These are phyloP conservation scores for Drosophila putrida DNA, from an alignment of 2,888 invertebrate species.

Conservation along the genomic window DNA sequence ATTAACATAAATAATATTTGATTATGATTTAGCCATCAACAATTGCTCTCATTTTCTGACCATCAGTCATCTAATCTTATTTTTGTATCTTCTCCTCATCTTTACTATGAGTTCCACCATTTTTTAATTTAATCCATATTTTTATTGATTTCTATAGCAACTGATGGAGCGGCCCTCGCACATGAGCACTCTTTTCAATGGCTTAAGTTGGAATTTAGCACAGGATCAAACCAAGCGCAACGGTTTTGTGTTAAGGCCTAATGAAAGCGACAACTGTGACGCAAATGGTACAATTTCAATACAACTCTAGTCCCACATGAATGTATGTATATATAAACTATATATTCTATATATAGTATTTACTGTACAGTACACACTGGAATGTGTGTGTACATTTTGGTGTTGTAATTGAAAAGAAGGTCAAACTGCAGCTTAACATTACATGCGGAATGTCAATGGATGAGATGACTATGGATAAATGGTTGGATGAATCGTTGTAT, in stretches of 20 bases:
- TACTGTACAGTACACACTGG: constrained; percentile 4
- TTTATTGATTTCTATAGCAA: neutral
- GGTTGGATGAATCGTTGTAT: constrained; percentile 10
- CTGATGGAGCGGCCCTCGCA: constrained; percentile 31
- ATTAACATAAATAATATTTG: too few species aligned
- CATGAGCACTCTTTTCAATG: constrained; percentile 5
- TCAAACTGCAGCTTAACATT: constrained; percentile 49
- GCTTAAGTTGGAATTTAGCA: constrained; percentile 46
- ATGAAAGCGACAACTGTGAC: constrained; percentile 65
- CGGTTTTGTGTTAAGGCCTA: constrained; percentile 59
- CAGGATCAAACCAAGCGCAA: constrained; percentile 56
- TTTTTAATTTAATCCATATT: too few species aligned
- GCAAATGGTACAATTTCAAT: constrained; percentile 40
- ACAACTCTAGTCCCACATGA: constrained; percentile 17
- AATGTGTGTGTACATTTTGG: constrained; percentile 29
- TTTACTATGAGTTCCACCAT: neutral
- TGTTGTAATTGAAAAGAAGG: constrained; percentile 41
- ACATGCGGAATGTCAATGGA: constrained; percentile 18
- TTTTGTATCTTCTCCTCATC: too few species aligned
- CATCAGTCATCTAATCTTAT: too few species aligned
- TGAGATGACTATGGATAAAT: constrained; percentile 26
- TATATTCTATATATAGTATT: constrained; percentile 18
- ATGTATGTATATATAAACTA: neutral
- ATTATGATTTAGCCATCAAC: too few species aligned
- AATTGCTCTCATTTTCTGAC: too few species aligned